Evolutionary conservation across 2,113 vertebrate species (phyloP).

Genomic region (Gasterosteus aculeatus): DNA sequence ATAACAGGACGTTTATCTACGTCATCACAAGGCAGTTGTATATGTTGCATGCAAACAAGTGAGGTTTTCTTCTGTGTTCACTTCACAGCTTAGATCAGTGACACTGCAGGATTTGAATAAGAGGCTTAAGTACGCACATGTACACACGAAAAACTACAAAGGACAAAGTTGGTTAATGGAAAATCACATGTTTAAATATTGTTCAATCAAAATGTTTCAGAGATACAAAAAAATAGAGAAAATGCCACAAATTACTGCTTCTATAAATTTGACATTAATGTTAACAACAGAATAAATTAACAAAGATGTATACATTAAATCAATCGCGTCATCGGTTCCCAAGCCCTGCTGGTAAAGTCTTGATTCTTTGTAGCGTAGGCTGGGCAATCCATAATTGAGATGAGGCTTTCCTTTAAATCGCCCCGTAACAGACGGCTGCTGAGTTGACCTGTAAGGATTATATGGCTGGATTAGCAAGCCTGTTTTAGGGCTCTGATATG

Average conservation of each 20-base stretch:
- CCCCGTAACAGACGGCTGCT: slow-evolving; percentile 69
- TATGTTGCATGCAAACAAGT: slow-evolving; percentile 6
- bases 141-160: slow-evolving; percentile 17
- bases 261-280: slow-evolving; percentile 38
- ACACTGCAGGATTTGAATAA: slow-evolving; percentile 37
- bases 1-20: slow-evolving; percentile 65
- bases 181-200: slow-evolving; percentile 43
- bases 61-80: slow-evolving; percentile 36
- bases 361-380: slow-evolving; percentile 46
- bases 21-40: slow-evolving; percentile 26
- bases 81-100: slow-evolving; percentile 8
- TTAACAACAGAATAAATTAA: slow-evolving; percentile 72
- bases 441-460: slow-evolving; percentile 74
- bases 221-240: slow-evolving; percentile 51
- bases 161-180: slow-evolving; percentile 25
- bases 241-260: slow-evolving; percentile 31
- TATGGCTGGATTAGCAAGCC: slow-evolving; percentile 66
- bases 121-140: slow-evolving; percentile 4
- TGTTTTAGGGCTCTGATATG: slow-evolving; percentile 65
- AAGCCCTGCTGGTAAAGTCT: slow-evolving; percentile 48
- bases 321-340: slow-evolving; percentile 29
- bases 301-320: slow-evolving; percentile 55
- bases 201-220: slow-evolving; percentile 25
- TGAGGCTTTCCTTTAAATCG: slow-evolving; percentile 75
- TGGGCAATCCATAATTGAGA: slow-evolving; percentile 52